These are phyloP conservation scores for Notospermus geniculatus DNA, from an alignment of 1,140 invertebrate genomes.

Conservation along the genomic window DNA sequence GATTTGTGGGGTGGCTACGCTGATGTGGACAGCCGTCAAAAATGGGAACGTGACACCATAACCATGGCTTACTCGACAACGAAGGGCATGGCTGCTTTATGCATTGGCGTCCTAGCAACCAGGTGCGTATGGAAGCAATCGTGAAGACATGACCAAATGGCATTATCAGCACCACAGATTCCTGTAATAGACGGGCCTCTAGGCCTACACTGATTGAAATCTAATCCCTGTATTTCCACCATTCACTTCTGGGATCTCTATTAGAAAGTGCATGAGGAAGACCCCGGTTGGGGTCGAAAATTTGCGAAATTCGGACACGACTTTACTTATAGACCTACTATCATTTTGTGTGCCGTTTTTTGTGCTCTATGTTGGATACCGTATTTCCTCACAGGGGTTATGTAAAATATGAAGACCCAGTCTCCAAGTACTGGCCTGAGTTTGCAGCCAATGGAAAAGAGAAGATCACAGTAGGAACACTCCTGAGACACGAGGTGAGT, in stretches of 20 bases:
- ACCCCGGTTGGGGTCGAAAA: too few species aligned
- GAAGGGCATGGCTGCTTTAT: conserved; percentile 49
- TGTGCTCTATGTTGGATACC: too few species aligned
- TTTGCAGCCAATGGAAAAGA: conserved; percentile 57
- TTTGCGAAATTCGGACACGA: too few species aligned
- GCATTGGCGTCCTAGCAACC: conserved; percentile 51
- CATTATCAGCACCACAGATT: too few species aligned
- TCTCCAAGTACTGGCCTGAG: conserved; percentile 56
- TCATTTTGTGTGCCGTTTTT: too few species aligned
- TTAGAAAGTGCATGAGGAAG: too few species aligned
- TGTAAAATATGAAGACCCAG: conserved; percentile 47
- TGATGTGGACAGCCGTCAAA: conserved; percentile 29
- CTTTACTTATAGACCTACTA: too few species aligned
- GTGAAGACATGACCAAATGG: too few species aligned
- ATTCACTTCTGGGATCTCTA: too few species aligned
- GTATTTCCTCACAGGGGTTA: conserved; percentile 32
- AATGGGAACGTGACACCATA: conserved; percentile 37
- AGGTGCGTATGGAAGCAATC: conserved; percentile 21
- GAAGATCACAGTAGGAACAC: conserved; percentile 52
- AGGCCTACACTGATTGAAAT: too few species aligned
- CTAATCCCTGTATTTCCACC: too few species aligned
- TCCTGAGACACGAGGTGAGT: conserved; percentile 52
- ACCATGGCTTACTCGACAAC: conserved; percentile 28
- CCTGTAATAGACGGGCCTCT: too few species aligned
- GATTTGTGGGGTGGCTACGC: conserved; percentile 54